These are phyloP conservation scores for Saccostrea cuccullata DNA, from an alignment of 1,140 invertebrate genomes.

Conservation along the genomic window DNA sequence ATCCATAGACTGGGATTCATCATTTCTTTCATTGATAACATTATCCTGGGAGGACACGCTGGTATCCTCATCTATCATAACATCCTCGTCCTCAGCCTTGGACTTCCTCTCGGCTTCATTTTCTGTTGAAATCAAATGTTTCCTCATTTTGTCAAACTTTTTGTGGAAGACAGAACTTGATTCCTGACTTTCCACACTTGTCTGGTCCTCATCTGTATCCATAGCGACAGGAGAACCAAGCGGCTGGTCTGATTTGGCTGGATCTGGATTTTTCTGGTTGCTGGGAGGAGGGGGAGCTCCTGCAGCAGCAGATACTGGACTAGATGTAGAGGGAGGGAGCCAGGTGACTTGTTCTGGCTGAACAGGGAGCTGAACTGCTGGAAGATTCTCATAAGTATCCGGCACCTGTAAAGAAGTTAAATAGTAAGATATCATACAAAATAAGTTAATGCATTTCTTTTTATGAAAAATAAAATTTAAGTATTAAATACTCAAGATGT, in stretches of 20 bases:
- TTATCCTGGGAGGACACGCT: constrained; percentile 39
- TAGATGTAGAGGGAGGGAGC: constrained; percentile 14
- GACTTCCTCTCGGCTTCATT: neutral
- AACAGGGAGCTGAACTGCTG: neutral
- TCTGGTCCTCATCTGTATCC: constrained; percentile 48
- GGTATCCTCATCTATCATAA: constrained; percentile 53
- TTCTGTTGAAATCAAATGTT: constrained; percentile 52
- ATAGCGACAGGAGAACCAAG: constrained; percentile 49
- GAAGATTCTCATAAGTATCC: constrained; percentile 22
- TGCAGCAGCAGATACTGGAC: constrained; percentile 24
- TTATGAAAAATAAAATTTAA: too few relatives aligned
- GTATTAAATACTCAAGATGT: too few relatives aligned
- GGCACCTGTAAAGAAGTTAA: neutral
- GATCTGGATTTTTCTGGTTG: constrained; percentile 9
- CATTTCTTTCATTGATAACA: neutral
- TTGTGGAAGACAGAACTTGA: constrained; percentile 68
- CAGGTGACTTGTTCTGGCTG: constrained; percentile 18
- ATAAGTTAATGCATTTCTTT: too few relatives aligned
- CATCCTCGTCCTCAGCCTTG: constrained; percentile 47
- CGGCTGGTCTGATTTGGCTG: neutral
- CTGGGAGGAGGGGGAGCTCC: neutral
- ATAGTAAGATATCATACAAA: too few relatives aligned
- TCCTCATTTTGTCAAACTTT: constrained; percentile 75
- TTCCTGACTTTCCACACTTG: constrained; percentile 36
- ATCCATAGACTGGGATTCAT: constrained; percentile 30